Conservation (phyloP, 2,888 invertebrate genomes). For the Caenorhabditis afra region DNA sequence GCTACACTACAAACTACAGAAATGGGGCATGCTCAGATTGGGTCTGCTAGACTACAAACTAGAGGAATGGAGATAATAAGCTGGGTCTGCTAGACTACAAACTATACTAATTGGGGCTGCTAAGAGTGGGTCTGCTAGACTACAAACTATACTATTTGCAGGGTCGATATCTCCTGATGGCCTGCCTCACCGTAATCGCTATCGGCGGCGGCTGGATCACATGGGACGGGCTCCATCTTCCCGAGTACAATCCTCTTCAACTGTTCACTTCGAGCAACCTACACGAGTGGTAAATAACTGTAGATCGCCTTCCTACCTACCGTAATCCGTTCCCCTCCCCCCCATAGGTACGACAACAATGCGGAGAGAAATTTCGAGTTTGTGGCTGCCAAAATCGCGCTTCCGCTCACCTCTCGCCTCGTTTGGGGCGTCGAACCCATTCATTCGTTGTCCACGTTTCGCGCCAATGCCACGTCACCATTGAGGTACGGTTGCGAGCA, state of each 20-base stretch:
- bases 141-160: slow-evolving; percentile 57
- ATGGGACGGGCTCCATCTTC: slow-evolving; percentile 71
- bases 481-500: slow-evolving; percentile 55
- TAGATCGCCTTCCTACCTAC: neutral
- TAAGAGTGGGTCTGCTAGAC: too few species aligned
- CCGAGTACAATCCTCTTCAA: slow-evolving; percentile 79
- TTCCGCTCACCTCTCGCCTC: slow-evolving; percentile 75
- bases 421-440: slow-evolving; percentile 75
- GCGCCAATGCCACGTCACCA: slow-evolving; percentile 63
- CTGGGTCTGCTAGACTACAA: too few species aligned
- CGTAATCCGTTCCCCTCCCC: neutral
- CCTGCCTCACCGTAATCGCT: slow-evolving; percentile 64
- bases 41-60: too few species aligned
- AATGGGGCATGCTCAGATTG: too few species aligned
- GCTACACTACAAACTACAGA: too few species aligned
- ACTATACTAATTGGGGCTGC: too few species aligned
- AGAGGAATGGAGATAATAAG: too few species aligned
- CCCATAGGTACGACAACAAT: slow-evolving; percentile 76
- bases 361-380: slow-evolving; percentile 73
- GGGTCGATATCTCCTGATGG: slow-evolving; percentile 72
- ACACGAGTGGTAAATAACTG: slow-evolving; percentile 78
- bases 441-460: slow-evolving; percentile 65
- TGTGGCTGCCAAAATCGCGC: slow-evolving; percentile 72
- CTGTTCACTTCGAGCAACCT: slow-evolving; percentile 76
- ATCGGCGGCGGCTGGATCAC: slow-evolving; percentile 67